Evolutionary conservation across 2,113 vertebrate genomes (phyloP).

Genomic region (Myrmecobius fasciatus): DNA sequence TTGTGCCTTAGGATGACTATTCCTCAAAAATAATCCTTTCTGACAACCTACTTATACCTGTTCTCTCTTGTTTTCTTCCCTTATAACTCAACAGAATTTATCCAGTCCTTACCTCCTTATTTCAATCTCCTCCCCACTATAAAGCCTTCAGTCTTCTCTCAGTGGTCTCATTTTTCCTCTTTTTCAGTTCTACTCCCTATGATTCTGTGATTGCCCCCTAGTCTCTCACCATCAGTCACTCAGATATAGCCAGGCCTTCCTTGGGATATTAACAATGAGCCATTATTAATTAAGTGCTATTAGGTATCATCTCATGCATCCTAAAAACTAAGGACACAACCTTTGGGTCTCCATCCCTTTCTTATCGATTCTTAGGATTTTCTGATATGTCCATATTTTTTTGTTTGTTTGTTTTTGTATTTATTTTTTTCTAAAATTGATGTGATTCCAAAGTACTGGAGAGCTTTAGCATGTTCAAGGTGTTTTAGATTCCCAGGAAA

Average conservation of each 20-base stretch:
- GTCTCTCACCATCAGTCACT: neutral
- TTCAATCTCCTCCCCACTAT: neutral
- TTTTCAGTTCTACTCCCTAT: neutral
- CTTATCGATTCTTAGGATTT: constrained; percentile 27
- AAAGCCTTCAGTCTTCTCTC: neutral
- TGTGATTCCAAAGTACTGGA: constrained; percentile 1
- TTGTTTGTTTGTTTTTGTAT: too few species aligned
- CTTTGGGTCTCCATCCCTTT: constrained; percentile 20
- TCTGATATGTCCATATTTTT: neutral
- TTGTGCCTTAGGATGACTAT: neutral
- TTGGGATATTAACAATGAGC: constrained; percentile 26
- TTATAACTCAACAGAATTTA: neutral
- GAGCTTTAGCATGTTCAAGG: neutral
- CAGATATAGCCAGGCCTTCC: constrained; percentile 6
- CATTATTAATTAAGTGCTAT: constrained; percentile 4
- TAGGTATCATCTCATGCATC: constrained; percentile 29
- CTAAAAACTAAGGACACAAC: constrained; percentile 22
- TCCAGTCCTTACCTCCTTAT: neutral
- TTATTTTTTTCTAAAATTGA: constrained; percentile 22
- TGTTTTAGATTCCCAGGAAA: constrained; percentile 5
- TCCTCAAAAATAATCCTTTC: neutral
- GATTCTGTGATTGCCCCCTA: neutral
- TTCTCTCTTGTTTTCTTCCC: neutral
- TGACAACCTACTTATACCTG: neutral
- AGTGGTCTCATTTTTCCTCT: neutral